Base-by-base conservation (phyloP, 2,888 invertebrate genomes). In the Copidosoma aretas region DNA sequence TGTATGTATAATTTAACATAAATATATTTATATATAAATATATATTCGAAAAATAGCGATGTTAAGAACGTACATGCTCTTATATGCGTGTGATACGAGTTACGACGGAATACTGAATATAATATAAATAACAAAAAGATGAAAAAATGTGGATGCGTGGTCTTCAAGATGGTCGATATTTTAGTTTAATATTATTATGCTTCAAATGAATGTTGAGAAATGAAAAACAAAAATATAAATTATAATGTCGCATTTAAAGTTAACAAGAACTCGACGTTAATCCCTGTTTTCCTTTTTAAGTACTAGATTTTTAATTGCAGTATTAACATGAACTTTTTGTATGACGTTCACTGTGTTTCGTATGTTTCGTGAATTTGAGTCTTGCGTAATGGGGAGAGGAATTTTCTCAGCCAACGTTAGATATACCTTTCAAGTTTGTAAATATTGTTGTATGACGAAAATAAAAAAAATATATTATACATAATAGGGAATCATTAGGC, bases 1-100 rank as follows among this genome's bases (percentile, higher is more conserved):
- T 77, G 68, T 75, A 74, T 73, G 73, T 73, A 72, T 73, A 74
- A 74, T 73, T 70, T 71, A 61, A 57, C 32, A 46, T 46, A 46
- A 46, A 46, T 51, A 62, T 60, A 25, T 51, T 41, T 21, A 60
- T 54, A 32, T 39, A 68, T 60, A 25, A 67, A 64, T 68, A 61
- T 60, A 64, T 68, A 68, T 68, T 62, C 64, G 63, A 68, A 67
- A 54, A 73, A 68, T 73, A 72, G 71, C 56, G 66, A 71, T 71
- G 61, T 72, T 68, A 39, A 39, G 60, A 60, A 72, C 65, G 59
- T 62, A 68, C 39, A 53, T 71, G 71, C 73, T 69, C 64, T 22
- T 65, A 32, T 32, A 64, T 57, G 62, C 61, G 59, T 60, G 58
- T 60, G 24, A 32, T 68, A 56, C 58, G 64, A 61, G 39, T 54